phyloP scores from a whole-genome alignment of 2,888 invertebrate species.

The Drosophila suboccidentalis region DNA sequence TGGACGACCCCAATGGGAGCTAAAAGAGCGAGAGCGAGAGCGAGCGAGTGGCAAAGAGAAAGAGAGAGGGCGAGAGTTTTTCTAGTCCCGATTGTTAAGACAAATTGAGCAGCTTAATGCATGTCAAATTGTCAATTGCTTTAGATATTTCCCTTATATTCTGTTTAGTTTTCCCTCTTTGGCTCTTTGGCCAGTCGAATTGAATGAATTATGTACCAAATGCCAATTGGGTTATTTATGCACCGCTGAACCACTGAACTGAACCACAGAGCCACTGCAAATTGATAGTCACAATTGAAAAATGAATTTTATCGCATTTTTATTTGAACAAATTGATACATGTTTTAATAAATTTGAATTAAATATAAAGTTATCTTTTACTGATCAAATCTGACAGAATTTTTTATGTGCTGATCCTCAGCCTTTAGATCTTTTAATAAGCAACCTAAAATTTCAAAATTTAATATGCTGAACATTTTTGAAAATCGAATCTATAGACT shows the following conservation, averaged over 20 bases:
- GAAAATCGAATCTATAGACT: no score
- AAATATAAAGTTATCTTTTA: no score
- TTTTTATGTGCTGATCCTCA: no score
- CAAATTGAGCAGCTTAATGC: slow-evolving; percentile 76
- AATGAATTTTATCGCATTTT: not conserved
- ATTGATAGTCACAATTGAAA: slow-evolving; percentile 26
- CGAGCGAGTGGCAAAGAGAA: not conserved
- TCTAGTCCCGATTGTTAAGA: slow-evolving; percentile 55
- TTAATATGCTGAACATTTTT: no score
- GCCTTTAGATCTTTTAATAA: no score
- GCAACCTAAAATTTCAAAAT: no score
- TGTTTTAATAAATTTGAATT: not conserved
- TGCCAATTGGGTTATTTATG: slow-evolving; percentile 26
- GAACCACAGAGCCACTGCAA: slow-evolving; percentile 4
- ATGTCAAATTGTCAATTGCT: slow-evolving; percentile 73
- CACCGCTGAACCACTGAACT: slow-evolving; percentile 9
- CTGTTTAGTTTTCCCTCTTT: slow-evolving; percentile 21
- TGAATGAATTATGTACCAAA: slow-evolving; percentile 58
- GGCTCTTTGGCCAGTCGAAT: slow-evolving; percentile 37
- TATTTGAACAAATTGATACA: not conserved
- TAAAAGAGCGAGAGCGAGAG: no score
- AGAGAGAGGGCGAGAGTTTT: not conserved
- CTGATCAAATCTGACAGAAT: no score
- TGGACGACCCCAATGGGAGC: slow-evolving; percentile 37
- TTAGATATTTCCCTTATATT: slow-evolving; percentile 22